Percentiles rank a stretch among this genome's conserved stretches.
These are phyloP conservation scores for Erythrocercus mccallii DNA, from an alignment of 2,113 vertebrate species.

Conservation along the genomic window DNA sequence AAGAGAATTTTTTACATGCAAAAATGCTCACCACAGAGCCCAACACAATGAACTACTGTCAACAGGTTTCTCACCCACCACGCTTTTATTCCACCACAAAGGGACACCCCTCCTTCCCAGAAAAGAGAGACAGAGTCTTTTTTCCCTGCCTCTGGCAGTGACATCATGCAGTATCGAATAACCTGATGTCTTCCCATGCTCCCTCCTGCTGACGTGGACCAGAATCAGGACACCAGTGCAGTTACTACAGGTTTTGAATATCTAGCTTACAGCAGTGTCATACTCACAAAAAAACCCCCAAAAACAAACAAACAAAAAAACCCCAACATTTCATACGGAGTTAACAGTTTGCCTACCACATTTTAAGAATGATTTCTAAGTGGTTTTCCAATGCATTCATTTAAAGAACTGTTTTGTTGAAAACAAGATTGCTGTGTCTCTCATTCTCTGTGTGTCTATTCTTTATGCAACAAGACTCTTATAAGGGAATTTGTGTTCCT, in stretches of 20 bases:
- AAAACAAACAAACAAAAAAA: no score
- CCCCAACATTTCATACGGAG: not conserved
- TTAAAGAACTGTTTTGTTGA: not conserved
- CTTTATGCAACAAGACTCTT: not conserved
- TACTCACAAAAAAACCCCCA: not conserved
- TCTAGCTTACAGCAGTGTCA: not conserved
- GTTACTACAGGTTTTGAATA: not conserved
- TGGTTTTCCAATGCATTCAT: not conserved
- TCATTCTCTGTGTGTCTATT: not conserved
- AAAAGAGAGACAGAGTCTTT: not conserved
- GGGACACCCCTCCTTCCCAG: not conserved
- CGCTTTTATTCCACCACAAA: not conserved
- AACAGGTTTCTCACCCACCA: not conserved
- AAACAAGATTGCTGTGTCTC: not conserved
- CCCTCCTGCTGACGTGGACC: not conserved
- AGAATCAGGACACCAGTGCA: not conserved
- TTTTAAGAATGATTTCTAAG: not conserved
- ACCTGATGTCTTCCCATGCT: accelerated
- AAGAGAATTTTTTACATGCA: not conserved
- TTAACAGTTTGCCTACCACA: not conserved
- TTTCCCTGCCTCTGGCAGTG: not conserved
- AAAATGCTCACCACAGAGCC: not conserved
- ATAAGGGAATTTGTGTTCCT: not conserved
- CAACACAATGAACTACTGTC: not conserved
- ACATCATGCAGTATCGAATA: accelerated